phyloP scores from a whole-genome alignment of 2,888 invertebrate species.

The Aphodius granarius region DNA sequence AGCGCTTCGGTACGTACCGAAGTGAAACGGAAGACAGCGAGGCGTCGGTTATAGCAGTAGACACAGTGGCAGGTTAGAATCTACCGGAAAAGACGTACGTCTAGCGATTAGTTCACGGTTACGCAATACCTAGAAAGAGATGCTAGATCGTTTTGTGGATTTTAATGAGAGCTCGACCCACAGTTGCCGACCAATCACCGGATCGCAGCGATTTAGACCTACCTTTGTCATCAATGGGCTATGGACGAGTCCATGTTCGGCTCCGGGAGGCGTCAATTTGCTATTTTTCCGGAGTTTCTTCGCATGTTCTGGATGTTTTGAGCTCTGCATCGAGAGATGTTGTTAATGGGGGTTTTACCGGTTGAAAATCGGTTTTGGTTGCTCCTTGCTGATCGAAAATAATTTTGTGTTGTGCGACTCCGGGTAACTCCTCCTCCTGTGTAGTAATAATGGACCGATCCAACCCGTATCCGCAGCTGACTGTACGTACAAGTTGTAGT shows the following conservation, averaged over 20 bases:
- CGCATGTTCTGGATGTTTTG: neutral
- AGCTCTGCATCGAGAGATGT: neutral
- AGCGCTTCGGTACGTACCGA: conserved; percentile 14
- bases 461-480: conserved; percentile 57
- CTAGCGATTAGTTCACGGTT: conserved; percentile 34
- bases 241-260: conserved; percentile 62
- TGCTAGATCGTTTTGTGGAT: conserved; percentile 35
- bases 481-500: conserved; percentile 56
- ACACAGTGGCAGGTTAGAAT: conserved; percentile 24
- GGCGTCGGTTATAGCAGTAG: conserved; percentile 30
- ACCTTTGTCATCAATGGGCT: conserved; percentile 74
- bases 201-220: conserved; percentile 61
- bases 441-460: conserved; percentile 52
- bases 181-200: conserved; percentile 61
- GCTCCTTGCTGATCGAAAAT: neutral
- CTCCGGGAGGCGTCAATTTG: conserved; percentile 41
- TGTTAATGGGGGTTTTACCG: neutral
- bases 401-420: neutral
- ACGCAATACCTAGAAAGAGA: conserved; percentile 39
- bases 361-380: neutral
- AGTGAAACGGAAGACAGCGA: conserved; percentile 31
- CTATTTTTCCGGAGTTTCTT: neutral
- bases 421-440: conserved; percentile 40
- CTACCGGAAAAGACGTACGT: conserved; percentile 25
- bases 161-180: conserved; percentile 50